Evolutionary conservation across 2,888 invertebrate species (phyloP), one percentile per base, ranked within the genome.

Genomic region (Erynnis tages): DNA sequence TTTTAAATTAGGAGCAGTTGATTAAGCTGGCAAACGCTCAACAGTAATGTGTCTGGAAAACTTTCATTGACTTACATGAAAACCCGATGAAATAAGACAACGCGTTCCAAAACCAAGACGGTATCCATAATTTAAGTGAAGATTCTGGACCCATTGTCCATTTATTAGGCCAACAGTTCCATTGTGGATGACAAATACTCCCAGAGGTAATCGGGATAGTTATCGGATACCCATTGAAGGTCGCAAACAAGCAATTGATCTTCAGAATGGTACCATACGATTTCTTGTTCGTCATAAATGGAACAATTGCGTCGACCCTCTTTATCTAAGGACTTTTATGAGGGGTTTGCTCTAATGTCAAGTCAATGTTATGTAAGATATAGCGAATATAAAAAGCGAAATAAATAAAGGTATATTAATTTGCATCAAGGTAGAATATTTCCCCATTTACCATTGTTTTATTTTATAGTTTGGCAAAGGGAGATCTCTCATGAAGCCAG

Each of bases 221-320:
- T 49, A 43, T 50, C 49, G 25, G 25, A 10, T 27, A 40, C 11
- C 41, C 17, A 50, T 43, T 27, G 41, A 41, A 13, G 50, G 27
- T 10, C 43, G 19, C 27, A 43, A 43, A 50, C 49, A 43, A 21
- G 21, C 43, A 35, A 50, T 50, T 35, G 35, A 43, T 43, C 34
- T 35, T 10, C 13, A 27, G 14, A 43, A 43, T 49, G 23, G 41
- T 16, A 23, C 48, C 30, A 25, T 50, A 43, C 16, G 32, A 41
- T 38, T 48, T 49, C 40, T 34, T 17, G 48, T 49, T 43, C 43
- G 49, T 50, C 41, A 43, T 34, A 49, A 34, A 27, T 49, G 49
- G 23, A 32, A 25, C 45, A 35, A 41, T 41, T 19, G 49, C 16
- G 17, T 19, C 37, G 10, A 38, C 38, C 38, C n/a, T 13, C 29